Percentiles rank a stretch among this genome's conserved stretches.
Conservation (phyloP, 2,797 vertebrate species). For the Alca torda region DNA sequence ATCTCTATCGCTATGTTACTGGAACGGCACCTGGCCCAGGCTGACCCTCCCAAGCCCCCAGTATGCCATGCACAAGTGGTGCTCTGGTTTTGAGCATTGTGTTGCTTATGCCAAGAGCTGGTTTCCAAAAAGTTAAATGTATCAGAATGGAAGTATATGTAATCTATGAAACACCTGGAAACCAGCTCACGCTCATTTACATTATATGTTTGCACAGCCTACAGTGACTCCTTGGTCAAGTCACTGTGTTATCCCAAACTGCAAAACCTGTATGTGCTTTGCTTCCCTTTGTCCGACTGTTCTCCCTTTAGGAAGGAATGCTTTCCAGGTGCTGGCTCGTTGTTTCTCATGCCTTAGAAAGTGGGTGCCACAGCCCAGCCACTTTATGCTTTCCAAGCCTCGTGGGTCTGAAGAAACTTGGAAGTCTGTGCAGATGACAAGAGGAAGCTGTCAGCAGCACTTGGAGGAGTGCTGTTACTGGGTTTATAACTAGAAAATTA, state of each 20-base stretch:
- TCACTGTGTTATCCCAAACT: neutral
- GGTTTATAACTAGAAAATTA: neutral
- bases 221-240: neutral
- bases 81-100: neutral
- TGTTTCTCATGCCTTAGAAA: neutral
- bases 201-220: neutral
- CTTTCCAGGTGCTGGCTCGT: neutral
- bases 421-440: fast-evolving
- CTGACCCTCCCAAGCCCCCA: neutral
- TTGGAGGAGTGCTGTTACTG: neutral
- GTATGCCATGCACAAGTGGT: neutral
- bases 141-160: neutral
- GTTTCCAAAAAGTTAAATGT: neutral
- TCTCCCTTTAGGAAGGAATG: neutral
- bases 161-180: neutral
- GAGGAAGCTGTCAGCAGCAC: neutral
- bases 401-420: neutral
- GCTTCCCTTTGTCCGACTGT: neutral
- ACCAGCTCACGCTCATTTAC: neutral
- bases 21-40: neutral
- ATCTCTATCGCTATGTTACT: fast-evolving
- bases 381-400: neutral
- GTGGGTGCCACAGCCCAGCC: neutral
- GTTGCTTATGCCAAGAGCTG: neutral
- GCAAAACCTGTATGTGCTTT: neutral